These are phyloP conservation scores for Andrena trimmerana DNA, from an alignment of 2,888 invertebrate species.

Conservation along the genomic window DNA sequence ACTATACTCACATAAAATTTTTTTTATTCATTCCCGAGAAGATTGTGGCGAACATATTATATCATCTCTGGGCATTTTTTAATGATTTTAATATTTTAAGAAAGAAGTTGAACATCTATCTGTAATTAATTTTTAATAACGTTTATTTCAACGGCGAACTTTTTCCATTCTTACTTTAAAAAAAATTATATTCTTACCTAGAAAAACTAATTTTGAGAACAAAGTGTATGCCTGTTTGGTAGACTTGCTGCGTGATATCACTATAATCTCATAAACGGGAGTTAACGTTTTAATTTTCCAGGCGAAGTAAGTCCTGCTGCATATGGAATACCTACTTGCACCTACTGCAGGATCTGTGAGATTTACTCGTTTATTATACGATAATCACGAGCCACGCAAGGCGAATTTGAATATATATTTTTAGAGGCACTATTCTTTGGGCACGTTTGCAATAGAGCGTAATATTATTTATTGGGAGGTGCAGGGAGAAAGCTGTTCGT, in stretches of 20 bases:
- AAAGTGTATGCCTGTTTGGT: too few species aligned
- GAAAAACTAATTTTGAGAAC: too few species aligned
- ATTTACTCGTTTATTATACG: not conserved
- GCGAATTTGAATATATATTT: not conserved
- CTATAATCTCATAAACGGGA: not conserved
- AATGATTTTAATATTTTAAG: too few species aligned
- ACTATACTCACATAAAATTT: too few species aligned
- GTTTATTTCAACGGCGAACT: too few species aligned
- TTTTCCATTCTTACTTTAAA: too few species aligned
- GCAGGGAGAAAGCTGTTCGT: constrained; percentile 43
- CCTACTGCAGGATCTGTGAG: not conserved
- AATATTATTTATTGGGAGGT: constrained; percentile 10
- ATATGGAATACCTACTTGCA: not conserved
- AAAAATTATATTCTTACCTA: too few species aligned
- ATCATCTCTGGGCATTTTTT: too few species aligned
- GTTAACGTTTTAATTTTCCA: not conserved
- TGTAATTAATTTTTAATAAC: too few species aligned
- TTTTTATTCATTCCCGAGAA: not conserved
- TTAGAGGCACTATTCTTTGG: not conserved
- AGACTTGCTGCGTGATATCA: too few species aligned
- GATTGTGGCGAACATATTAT: not conserved
- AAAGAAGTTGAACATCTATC: too few species aligned
- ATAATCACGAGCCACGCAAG: not conserved
- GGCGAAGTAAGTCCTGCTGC: not conserved
- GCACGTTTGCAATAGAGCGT: constrained; percentile 34